Evolutionary conservation across 2,888 invertebrate species (phyloP).

Genomic region (Germaria angustata): DNA sequence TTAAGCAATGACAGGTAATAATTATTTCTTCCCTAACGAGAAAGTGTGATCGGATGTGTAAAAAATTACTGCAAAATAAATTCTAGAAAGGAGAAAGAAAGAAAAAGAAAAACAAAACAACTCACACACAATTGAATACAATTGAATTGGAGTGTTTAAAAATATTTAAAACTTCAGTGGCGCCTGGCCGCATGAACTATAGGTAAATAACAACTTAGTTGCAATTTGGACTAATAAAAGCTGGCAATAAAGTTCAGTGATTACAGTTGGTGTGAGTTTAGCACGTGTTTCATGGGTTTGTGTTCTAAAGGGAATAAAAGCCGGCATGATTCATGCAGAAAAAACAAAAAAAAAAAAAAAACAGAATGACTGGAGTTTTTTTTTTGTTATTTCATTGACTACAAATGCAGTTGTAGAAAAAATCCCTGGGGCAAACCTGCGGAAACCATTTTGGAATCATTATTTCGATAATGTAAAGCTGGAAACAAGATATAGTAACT

Average conservation of each 20-base stretch:
- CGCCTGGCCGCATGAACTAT: conserved; percentile 28
- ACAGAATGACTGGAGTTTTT: not conserved
- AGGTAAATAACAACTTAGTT: conserved; percentile 22
- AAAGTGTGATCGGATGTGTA: conserved; percentile 49
- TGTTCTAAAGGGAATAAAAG: not conserved
- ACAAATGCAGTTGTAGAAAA: not conserved
- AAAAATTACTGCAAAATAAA: conserved; percentile 35
- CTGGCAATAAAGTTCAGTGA: conserved; percentile 19
- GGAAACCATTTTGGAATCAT: too few relatives aligned
- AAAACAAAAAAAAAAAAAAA: not conserved
- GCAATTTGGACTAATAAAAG: conserved; percentile 48
- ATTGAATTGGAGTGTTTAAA: conserved; percentile 45
- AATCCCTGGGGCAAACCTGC: too few relatives aligned
- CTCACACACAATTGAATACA: conserved; percentile 22
- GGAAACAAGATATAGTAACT: too few relatives aligned
- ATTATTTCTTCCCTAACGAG: conserved; percentile 43
- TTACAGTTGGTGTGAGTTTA: conserved; percentile 18
- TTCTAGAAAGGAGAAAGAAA: too few relatives aligned
- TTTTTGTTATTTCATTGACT: not conserved
- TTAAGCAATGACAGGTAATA: conserved; percentile 55
- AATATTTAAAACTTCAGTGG: conserved; percentile 43
- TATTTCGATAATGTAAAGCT: too few relatives aligned
- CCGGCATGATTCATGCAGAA: conserved; percentile 35
- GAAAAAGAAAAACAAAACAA: not conserved
- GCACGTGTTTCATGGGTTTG: conserved; percentile 26